Evolutionary conservation across 2,797 vertebrate genomes (phyloP).

Genomic region (Onychomys arenicola): DNA sequence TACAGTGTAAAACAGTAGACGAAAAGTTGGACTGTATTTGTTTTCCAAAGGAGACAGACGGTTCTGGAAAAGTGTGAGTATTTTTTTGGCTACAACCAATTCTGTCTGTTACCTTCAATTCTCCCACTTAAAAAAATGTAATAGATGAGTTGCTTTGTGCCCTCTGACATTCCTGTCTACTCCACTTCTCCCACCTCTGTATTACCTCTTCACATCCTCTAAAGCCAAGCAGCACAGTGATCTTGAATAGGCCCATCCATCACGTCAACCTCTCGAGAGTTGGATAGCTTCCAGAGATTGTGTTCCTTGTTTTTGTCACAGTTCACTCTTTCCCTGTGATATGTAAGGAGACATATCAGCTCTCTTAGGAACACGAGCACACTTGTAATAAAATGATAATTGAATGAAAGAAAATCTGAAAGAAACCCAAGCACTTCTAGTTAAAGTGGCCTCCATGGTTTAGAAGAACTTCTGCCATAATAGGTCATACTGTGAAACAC

Average conservation of each 20-base stretch:
- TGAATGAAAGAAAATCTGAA: conserved; percentile 18
- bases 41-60: conserved; percentile 31
- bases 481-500: neutral
- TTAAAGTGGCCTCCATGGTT: neutral
- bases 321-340: conserved; percentile 14
- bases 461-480: neutral
- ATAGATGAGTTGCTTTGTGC: conserved; percentile 56
- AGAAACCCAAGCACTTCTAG: neutral
- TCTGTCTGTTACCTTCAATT: neutral
- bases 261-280: neutral
- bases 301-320: neutral
- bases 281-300: conserved; percentile 30
- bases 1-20: neutral
- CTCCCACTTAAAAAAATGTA: neutral
- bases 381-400: conserved; percentile 5
- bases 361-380: conserved; percentile 3
- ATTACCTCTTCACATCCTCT: neutral
- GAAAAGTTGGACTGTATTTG: neutral
- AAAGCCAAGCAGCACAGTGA: conserved; percentile 33
- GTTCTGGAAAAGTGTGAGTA: conserved; percentile 18
- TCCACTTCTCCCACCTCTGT: neutral
- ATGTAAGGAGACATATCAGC: neutral
- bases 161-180: conserved; percentile 18
- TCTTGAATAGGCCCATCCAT: neutral
- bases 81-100: neutral